Evolutionary conservation across 2,797 vertebrate genomes (phyloP).

Genomic region (Acrossocheilus fasciatus): DNA sequence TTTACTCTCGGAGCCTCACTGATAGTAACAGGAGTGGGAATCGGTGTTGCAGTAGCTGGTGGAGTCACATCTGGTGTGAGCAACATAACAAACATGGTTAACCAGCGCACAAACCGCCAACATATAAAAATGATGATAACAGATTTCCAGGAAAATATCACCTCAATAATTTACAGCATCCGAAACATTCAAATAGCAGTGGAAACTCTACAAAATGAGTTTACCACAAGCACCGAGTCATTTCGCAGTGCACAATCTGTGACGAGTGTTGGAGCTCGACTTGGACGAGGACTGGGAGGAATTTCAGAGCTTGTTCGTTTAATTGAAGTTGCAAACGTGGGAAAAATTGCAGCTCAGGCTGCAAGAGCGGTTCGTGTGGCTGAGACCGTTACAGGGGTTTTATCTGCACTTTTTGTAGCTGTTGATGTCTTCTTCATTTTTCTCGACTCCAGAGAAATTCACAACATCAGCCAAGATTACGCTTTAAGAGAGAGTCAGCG

Average conservation of each 20-base stretch:
- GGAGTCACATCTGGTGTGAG: slow-evolving; percentile 66
- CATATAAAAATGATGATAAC: slow-evolving; percentile 71
- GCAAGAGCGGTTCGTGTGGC: slow-evolving; percentile 72
- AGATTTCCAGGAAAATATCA: slow-evolving; percentile 73
- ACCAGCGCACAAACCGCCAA: slow-evolving; percentile 71
- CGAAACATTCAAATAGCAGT: slow-evolving; percentile 28
- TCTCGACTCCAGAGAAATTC: slow-evolving; percentile 75
- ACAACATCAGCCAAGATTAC: slow-evolving; percentile 63
- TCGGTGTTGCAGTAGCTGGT: no score
- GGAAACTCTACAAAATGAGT: background rate
- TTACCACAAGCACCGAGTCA: no score
- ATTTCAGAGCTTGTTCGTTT: no score
- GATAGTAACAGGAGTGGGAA: no score
- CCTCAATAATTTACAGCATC: slow-evolving; percentile 69
- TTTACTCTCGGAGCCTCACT: no score
- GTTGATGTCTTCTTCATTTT: slow-evolving; percentile 78
- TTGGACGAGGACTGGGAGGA: no score
- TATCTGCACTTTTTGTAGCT: slow-evolving; percentile 73
- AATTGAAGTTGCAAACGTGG: no score
- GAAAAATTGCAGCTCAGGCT: slow-evolving; percentile 54
- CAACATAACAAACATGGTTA: slow-evolving; percentile 73
- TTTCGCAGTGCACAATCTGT: no score
- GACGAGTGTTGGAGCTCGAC: no score
- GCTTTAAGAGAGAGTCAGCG: background rate
- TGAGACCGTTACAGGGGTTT: slow-evolving; percentile 70